Percentiles rank a stretch among this genome's conserved stretches.
phyloP scores from a whole-genome alignment of 2,113 vertebrate species.

The Marcusenius ussheri region DNA sequence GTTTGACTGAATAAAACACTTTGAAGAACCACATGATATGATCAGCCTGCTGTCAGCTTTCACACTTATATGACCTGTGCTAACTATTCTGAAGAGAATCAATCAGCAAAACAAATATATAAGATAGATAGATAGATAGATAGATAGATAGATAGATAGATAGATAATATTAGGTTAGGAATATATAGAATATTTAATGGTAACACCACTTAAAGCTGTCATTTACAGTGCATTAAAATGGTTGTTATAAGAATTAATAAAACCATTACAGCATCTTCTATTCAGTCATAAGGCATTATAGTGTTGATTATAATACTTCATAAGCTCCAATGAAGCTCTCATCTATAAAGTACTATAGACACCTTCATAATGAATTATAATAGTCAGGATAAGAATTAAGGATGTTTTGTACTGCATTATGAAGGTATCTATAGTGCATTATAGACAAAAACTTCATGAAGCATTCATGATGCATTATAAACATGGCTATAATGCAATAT shows the following conservation, averaged over 20 bases:
- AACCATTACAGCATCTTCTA: no score
- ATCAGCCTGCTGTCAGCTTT: neutral
- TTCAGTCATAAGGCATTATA: no score
- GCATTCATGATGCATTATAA: neutral
- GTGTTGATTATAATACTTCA: no score
- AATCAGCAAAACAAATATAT: neutral
- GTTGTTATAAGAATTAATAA: no score
- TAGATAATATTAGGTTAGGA: neutral
- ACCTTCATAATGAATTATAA: neutral
- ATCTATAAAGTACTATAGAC: neutral
- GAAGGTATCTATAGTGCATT: neutral
- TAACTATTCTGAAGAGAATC: neutral
- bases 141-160: neutral
- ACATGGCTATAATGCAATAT: neutral
- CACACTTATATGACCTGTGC: neutral
- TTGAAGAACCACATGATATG: neutral
- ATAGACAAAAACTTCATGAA: neutral
- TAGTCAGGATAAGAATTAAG: neutral
- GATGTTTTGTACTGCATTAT: neutral
- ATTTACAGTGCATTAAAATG: no score
- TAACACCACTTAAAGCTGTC: neutral
- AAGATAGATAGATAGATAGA: neutral
- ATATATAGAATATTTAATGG: neutral
- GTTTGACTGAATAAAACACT: neutral
- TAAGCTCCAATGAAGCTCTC: neutral